These are phyloP conservation scores for Cryptomyrus ogoouensis DNA, from an alignment of 2,113 vertebrate species.

Conservation along the genomic window DNA sequence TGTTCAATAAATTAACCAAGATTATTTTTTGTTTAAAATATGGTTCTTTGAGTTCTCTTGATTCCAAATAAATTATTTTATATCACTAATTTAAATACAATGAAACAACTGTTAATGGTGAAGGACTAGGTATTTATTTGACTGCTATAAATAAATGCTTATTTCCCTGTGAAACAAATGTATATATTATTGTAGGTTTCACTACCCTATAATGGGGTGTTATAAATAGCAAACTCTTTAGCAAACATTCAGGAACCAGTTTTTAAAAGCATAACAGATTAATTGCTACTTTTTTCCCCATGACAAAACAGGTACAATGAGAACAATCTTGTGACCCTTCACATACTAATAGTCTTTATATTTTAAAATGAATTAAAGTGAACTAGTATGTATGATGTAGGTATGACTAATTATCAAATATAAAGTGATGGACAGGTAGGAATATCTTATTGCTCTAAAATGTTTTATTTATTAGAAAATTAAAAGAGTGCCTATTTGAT, in stretches of 20 bases:
- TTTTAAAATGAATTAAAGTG: background rate
- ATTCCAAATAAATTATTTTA: constrained; percentile 41
- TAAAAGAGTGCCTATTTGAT: background rate
- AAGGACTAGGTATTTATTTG: constrained; percentile 31
- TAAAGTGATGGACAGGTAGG: background rate
- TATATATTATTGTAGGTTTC: background rate
- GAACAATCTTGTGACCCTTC: background rate
- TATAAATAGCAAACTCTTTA: background rate
- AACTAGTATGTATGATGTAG: background rate
- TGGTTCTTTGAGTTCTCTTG: constrained; percentile 36
- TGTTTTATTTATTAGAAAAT: background rate
- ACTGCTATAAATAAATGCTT: background rate
- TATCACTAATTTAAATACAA: constrained; percentile 44
- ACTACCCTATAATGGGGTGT: background rate
- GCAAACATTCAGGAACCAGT: background rate
- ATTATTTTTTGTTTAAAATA: constrained; percentile 11
- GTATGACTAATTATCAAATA: background rate
- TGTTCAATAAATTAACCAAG: constrained; percentile 43
- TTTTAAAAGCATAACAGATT: background rate
- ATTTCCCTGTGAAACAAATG: background rate
- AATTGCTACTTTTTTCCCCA: background rate
- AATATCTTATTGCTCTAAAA: background rate
- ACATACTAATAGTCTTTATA: background rate
- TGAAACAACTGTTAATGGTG: constrained; percentile 50
- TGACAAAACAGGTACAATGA: background rate